Conservation (phyloP, 2,888 invertebrate species). For the Pyralis farinalis region DNA sequence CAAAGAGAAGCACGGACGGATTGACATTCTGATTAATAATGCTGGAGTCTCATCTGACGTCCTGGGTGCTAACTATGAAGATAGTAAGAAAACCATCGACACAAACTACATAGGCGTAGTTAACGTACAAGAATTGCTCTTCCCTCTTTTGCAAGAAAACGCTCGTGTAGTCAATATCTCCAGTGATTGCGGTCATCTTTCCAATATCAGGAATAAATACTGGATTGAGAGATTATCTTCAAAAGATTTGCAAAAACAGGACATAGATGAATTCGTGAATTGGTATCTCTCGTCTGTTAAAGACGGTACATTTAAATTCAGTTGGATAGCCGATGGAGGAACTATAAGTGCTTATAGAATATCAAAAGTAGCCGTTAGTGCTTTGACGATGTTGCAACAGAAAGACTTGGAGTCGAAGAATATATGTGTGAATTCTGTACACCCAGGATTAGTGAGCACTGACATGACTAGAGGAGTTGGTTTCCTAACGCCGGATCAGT, state of each 20-base stretch:
- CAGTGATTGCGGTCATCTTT: slow-evolving; percentile 84
- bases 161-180: slow-evolving; percentile 88
- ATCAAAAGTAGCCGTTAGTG: slow-evolving; percentile 87
- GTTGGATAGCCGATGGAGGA: slow-evolving; percentile 70
- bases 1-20: slow-evolving; percentile 80
- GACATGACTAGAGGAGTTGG: slow-evolving; percentile 87
- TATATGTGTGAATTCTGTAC: slow-evolving; percentile 82
- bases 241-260: slow-evolving; percentile 40
- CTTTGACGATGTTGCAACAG: slow-evolving; percentile 85
- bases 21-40: slow-evolving; percentile 89
- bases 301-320: slow-evolving; percentile 41
- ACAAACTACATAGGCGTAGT: slow-evolving; percentile 86
- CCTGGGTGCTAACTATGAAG: slow-evolving; percentile 31
- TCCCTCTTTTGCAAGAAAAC: slow-evolving; percentile 84
- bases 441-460: slow-evolving; percentile 89
- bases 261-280: slow-evolving; percentile 77
- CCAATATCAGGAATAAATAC: slow-evolving; percentile 71
- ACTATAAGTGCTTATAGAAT: slow-evolving; percentile 82
- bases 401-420: slow-evolving; percentile 76
- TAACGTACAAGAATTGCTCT: slow-evolving; percentile 82
- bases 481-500: slow-evolving; percentile 72
- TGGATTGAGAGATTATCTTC: slow-evolving; percentile 50
- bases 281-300: slow-evolving; percentile 79
- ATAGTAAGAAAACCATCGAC: slow-evolving; percentile 82
- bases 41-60: slow-evolving; percentile 53